phyloP scores from a whole-genome alignment of 1,140 invertebrate genomes.

The Olivierus martensii region DNA sequence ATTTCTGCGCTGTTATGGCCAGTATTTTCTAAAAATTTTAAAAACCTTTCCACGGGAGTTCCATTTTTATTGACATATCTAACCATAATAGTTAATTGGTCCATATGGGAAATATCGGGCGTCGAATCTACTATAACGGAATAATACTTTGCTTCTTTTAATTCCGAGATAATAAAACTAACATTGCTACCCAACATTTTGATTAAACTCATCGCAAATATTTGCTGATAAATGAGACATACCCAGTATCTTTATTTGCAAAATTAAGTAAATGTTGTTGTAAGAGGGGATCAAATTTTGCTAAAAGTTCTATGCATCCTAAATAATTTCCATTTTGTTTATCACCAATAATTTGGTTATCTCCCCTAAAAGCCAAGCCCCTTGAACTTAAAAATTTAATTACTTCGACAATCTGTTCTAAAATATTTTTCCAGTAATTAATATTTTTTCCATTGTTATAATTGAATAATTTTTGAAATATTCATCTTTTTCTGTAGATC shows the following conservation, averaged over 20 bases:
- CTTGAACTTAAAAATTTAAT: not conserved
- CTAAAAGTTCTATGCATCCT: not conserved
- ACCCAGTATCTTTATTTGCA: not conserved
- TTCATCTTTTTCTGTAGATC: not conserved
- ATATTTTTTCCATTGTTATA: not conserved
- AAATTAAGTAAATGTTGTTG: not conserved
- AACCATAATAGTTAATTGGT: not conserved
- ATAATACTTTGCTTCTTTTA: constrained; percentile 1
- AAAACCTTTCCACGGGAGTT: not conserved
- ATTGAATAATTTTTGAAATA: not conserved
- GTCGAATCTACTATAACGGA: not conserved
- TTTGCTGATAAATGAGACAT: not conserved
- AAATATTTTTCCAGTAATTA: not conserved
- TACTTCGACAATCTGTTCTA: not conserved
- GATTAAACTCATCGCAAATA: constrained; percentile 2
- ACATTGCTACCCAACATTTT: not conserved
- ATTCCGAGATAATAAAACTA: constrained; percentile 1
- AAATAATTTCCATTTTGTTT: constrained; percentile 4
- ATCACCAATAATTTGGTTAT: not conserved
- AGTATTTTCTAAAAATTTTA: not conserved
- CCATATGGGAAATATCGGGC: not conserved
- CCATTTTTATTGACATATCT: not conserved
- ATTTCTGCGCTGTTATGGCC: not conserved
- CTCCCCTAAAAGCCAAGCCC: not conserved
- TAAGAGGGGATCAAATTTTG: not conserved